These are phyloP conservation scores for Cephonodes hylas DNA, from an alignment of 2,888 invertebrate genomes.

Conservation along the genomic window DNA sequence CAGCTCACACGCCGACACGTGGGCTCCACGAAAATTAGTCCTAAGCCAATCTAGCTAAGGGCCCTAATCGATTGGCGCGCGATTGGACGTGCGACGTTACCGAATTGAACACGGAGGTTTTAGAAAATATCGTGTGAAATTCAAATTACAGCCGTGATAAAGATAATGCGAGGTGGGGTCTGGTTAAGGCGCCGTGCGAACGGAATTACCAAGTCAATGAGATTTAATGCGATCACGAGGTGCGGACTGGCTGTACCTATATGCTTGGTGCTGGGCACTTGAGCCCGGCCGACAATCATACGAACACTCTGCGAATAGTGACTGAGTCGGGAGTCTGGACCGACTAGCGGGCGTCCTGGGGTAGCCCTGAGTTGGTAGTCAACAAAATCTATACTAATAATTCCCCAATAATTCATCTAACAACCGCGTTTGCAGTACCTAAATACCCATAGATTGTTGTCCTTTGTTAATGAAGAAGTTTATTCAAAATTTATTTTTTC, in stretches of 20 bases:
- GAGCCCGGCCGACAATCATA: neutral
- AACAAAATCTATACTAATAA: no score
- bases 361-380: no score
- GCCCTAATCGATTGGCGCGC: slow-evolving; percentile 2
- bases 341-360: neutral
- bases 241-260: neutral
- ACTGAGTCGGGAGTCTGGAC: neutral
- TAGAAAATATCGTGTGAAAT: slow-evolving; percentile 23
- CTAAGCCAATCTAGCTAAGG: slow-evolving; percentile 26
- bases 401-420: no score
- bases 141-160: slow-evolving; percentile 12
- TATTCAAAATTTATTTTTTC: neutral
- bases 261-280: neutral
- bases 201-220: slow-evolving; percentile 9
- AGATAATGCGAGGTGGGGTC: slow-evolving; percentile 1
- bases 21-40: slow-evolving; percentile 51
- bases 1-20: slow-evolving; percentile 59
- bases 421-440: no score
- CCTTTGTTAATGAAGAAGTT: neutral
- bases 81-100: neutral
- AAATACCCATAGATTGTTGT: neutral
- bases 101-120: neutral
- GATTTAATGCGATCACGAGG: neutral
- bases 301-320: neutral
- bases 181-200: neutral